Percentiles rank a stretch among this genome's conserved stretches.
These are phyloP conservation scores for Microtus pennsylvanicus DNA, from an alignment of 2,113 vertebrate genomes.

Conservation along the genomic window DNA sequence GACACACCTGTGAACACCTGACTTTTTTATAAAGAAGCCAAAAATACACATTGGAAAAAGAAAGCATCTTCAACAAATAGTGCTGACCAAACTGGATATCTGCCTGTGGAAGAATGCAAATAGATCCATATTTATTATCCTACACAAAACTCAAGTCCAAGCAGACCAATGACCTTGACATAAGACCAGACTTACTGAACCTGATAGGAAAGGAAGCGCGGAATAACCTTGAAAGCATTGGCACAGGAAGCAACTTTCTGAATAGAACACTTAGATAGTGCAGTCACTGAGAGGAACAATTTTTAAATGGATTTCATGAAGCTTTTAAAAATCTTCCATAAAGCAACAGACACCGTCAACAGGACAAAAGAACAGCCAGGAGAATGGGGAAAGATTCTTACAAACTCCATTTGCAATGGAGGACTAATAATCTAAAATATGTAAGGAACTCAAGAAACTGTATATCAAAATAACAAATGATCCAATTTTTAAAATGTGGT, in stretches of 20 bases:
- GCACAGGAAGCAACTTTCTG: background rate
- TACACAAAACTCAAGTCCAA: background rate
- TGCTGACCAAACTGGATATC: background rate
- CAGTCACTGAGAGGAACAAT: background rate
- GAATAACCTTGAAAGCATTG: background rate
- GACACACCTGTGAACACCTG: background rate
- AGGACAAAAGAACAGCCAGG: background rate
- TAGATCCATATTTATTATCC: background rate
- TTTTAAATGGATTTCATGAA: background rate
- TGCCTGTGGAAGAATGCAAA: background rate
- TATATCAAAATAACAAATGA: background rate
- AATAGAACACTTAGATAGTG: background rate
- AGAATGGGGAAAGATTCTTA: background rate
- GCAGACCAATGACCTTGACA: background rate
- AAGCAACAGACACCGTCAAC: background rate
- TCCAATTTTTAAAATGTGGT: background rate
- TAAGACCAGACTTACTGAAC: background rate
- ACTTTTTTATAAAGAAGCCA: background rate
- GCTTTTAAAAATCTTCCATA: background rate
- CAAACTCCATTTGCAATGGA: background rate
- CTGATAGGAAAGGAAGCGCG: background rate
- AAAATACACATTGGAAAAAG: background rate
- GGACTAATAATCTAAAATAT: background rate
- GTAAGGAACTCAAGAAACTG: background rate
- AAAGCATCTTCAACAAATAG: background rate